Evolutionary conservation across 2,888 invertebrate genomes (phyloP).

Genomic region (Baccha elongata): DNA sequence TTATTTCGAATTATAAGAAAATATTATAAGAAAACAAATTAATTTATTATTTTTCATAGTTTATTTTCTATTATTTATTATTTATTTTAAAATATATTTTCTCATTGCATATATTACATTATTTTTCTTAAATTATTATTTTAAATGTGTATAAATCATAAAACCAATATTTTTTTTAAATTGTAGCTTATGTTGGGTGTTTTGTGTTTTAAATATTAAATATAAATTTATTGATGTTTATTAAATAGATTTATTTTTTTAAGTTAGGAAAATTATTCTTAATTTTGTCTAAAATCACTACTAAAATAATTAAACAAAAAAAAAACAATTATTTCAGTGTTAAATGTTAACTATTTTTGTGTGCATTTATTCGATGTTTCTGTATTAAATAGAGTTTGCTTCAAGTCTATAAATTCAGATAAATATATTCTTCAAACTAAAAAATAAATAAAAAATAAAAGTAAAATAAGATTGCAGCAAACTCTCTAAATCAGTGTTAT

Average conservation of each 20-base stretch:
- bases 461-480: conserved; percentile 5
- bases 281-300: no score
- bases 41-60: conserved; percentile 34
- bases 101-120: conserved; percentile 50
- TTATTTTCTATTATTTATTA: conserved; percentile 8
- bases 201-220: conserved; percentile 38
- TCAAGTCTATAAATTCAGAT: conserved; percentile 12
- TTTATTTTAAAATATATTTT: conserved; percentile 14
- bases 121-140: conserved; percentile 38
- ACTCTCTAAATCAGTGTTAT: conserved; percentile 17
- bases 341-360: conserved; percentile 46
- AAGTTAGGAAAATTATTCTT: conserved; percentile 2
- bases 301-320: no score
- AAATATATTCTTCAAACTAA: background rate
- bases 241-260: conserved; percentile 23
- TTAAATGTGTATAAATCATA: conserved; percentile 40
- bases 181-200: conserved; percentile 53
- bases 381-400: conserved; percentile 30
- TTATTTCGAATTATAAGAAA: conserved; percentile 30
- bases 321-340: conserved; percentile 20
- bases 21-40: conserved; percentile 29
- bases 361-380: conserved; percentile 60
- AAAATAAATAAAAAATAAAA: background rate
- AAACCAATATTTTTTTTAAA: conserved; percentile 34
- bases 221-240: conserved; percentile 36